These are phyloP conservation scores for Andricus quercusramuli DNA, from an alignment of 2,888 invertebrate genomes.

Conservation along the genomic window DNA sequence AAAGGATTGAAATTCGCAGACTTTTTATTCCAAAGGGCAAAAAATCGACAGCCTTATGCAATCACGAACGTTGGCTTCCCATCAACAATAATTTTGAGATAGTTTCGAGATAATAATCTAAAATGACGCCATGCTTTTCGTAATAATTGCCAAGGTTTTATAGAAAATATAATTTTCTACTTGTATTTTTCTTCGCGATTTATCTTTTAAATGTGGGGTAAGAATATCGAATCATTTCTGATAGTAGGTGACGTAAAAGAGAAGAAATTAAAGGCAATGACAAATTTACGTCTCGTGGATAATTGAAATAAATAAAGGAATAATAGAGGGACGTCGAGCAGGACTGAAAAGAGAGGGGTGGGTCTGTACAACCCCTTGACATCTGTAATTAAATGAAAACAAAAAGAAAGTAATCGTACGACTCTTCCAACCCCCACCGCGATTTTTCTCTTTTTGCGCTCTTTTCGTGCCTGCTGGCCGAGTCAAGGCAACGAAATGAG, in stretches of 20 bases:
- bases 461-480: constrained; percentile 62
- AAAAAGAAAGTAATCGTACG: constrained; percentile 77
- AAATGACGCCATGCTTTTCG: too few species aligned
- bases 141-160: too few species aligned
- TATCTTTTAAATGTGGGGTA: not conserved
- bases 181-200: not conserved
- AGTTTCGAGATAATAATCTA: too few species aligned
- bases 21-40: too few species aligned
- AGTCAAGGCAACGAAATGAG: constrained; percentile 75
- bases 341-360: constrained; percentile 58
- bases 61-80: too few species aligned
- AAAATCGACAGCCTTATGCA: too few species aligned
- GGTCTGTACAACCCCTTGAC: constrained; percentile 76
- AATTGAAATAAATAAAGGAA: constrained; percentile 78
- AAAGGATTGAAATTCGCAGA: too few species aligned
- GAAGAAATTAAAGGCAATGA: constrained; percentile 76
- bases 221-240: not conserved
- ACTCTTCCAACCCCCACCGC: constrained; percentile 46
- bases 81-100: too few species aligned
- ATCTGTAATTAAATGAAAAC: constrained; percentile 79
- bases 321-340: constrained; percentile 71
- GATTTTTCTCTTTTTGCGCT: constrained; percentile 26
- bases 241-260: constrained; percentile 41
- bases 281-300: constrained; percentile 77
- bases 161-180: not conserved